Conservation (phyloP, 2,797 vertebrate species). For the Leptodactylus fallax region DNA sequence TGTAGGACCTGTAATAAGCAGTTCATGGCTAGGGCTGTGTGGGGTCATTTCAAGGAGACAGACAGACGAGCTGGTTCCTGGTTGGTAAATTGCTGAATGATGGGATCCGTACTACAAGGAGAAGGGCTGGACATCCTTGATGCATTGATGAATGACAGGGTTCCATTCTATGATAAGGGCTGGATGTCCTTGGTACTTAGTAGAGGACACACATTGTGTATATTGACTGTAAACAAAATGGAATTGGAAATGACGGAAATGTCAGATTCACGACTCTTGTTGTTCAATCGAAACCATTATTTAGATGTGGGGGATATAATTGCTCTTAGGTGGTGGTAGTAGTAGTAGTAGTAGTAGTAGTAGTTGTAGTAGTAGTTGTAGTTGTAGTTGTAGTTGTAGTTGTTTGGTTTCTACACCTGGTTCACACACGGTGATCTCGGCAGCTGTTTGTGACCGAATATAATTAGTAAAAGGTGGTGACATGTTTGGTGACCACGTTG, state of each 20-base stretch:
- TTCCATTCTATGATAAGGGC: background rate
- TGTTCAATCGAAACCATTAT: background rate
- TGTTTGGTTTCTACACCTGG: background rate
- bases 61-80: background rate
- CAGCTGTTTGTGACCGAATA: background rate
- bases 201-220: background rate
- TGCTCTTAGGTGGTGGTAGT: background rate
- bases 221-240: background rate
- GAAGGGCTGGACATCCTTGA: no score
- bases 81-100: background rate
- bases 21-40: constrained; percentile 2
- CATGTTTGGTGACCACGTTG: no score
- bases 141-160: background rate
- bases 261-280: background rate
- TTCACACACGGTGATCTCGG: background rate
- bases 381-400: no score
- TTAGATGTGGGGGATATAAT: background rate
- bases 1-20: constrained; percentile 8
- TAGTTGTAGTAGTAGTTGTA: background rate
- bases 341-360: no score
- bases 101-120: background rate
- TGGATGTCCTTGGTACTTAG: background rate
- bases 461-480: background rate
- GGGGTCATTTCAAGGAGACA: constrained; percentile 50
- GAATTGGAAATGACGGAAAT: background rate